A percentile compares a stretch with the other conserved stretches of the same genome.
phyloP scores from a whole-genome alignment of 2,888 invertebrate genomes.

The Hydraecia micacea region DNA sequence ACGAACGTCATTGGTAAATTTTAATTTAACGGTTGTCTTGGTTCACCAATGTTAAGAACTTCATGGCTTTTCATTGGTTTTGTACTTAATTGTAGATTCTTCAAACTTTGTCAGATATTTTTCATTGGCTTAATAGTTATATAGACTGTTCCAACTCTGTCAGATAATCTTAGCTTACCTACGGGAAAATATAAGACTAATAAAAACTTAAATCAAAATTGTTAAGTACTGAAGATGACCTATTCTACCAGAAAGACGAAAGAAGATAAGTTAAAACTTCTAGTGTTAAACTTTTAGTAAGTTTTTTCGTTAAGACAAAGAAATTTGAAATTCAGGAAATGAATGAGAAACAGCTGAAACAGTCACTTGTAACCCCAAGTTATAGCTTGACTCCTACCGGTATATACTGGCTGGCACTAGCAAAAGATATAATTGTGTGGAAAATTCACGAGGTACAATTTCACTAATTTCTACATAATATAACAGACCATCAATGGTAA shows the following conservation, averaged over 20 bases:
- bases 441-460: not conserved
- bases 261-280: conserved; percentile 11
- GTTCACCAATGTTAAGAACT: not conserved
- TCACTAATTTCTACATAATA: not conserved
- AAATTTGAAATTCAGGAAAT: conserved; percentile 28
- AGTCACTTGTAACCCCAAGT: not conserved
- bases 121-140: not conserved
- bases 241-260: conserved; percentile 21
- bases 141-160: not conserved
- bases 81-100: not conserved
- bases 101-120: not conserved
- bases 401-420: no score
- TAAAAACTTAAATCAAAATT: conserved; percentile 20
- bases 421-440: no score
- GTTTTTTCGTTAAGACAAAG: conserved; percentile 1
- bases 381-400: no score
- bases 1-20: not conserved
- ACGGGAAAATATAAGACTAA: not conserved
- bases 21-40: not conserved
- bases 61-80: not conserved
- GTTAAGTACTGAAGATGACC: conserved; percentile 22
- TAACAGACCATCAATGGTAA: not conserved
- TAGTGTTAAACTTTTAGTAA: not conserved
- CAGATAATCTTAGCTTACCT: conserved; percentile 1
- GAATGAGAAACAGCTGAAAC: conserved; percentile 19